Base-by-base conservation (phyloP, 2,113 vertebrate genomes). In the Isurus oxyrinchus region DNA sequence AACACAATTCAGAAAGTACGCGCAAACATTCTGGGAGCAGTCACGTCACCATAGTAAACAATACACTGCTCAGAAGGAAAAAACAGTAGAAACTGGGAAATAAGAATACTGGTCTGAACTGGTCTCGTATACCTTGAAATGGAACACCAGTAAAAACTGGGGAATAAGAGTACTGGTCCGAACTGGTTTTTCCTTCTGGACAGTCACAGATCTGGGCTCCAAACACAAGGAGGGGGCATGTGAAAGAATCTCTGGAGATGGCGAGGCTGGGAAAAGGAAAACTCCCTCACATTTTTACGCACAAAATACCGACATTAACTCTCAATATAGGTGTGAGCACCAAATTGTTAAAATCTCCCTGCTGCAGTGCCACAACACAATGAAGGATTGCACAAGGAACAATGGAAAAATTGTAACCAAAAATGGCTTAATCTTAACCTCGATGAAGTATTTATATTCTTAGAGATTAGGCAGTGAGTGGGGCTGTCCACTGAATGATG, bases 171-270 rank as follows among this genome's bases (percentile, higher is more conserved):
- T 49, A 49, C 44, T 49, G 44, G 44, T 49, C 44, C 1, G 44
- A 49, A 49, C 44, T 49, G 44, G 0, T 49, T 49, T 49, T 49
- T 49, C 44, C 44, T 49, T 49, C 44, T 49, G 44, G 44, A 1
- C 88, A 96, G 25, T 13, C 88, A 96, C 96, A 53, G 96, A 96
- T 96, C 96, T 69, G 59, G 96, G 95, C 97, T 94, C 88, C 97
- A 97, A 97, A 96, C 97, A 96, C 97, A 97, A 97, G 96, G 97
- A 94, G 96, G 96, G 96, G 96, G 97, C 97, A 98, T 97, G 98
- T 97, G 97, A 98, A 97, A 97, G 97, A 96, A 97, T 96, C 96
- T 94, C 96, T 90, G 96, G 49, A 49, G 72, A 49, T n/a, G 63
- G 96, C 31, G 7, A 23, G 19, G 44, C 16, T 49, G 3, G 96